Base-by-base conservation (phyloP, 2,797 vertebrate genomes). In the Darevskia mixta region DNA sequence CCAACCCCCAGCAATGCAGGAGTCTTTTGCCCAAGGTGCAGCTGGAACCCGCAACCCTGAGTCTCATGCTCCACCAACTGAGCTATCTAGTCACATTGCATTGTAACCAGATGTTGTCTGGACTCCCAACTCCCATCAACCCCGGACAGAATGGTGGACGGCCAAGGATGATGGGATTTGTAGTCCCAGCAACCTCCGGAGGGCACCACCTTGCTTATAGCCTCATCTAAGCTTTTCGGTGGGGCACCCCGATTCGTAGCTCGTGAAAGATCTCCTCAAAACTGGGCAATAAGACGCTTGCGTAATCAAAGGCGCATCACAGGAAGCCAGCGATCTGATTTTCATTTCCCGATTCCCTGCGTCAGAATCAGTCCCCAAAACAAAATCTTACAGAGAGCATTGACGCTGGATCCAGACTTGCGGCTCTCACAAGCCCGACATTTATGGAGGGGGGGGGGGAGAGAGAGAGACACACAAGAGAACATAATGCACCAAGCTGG, bases 361-460 rank as follows among this genome's bases (percentile, higher is more conserved):
- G 38, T 49, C 82, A 5, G 25, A 27, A 79, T 72, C 49, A 13
- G 25, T 72, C 66, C 45, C 41, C 13, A 69, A 69, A 49, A 7
- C 17, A 41, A 4, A 83, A 29, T 55, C 3, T 29, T 72, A 17
- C 5, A 1, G 23, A 29, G n/a, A 15, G 15, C 29, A 83, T 73
- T 80, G 8, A 1, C 0, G 3, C 15, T 5, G 17, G 20, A 38
- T 75, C 55, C 38, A 35, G 75, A 20, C 75, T 23, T 20, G 18
- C 71, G 25, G 18, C 35, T n/a, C 43, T 20, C 43, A 8, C 17
- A 11, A 13, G 3, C 20, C 17, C 27, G 18, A n/a, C 41, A 75
- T 13, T 18, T 11, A 0, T 3, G 17, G 27, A 0, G 8, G 4
- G 8, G 13, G 38, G 13, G 11, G 61, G 5, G 4, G 64, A 6